Base-by-base conservation (phyloP, 2,888 invertebrate species). In the Noctua janthina region DNA sequence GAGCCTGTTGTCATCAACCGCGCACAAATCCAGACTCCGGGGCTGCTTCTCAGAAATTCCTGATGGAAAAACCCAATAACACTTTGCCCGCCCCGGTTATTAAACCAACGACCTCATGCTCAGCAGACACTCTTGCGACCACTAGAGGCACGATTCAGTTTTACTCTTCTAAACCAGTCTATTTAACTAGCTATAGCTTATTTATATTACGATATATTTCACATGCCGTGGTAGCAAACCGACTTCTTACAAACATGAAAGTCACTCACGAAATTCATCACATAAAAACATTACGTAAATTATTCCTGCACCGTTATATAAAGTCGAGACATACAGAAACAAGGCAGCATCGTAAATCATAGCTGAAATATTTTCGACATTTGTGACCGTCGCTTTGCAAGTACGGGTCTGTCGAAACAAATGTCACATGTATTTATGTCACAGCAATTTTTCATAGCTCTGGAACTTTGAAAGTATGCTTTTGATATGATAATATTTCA, bases 301-400 rank as follows among this genome's bases (percentile, higher is more conserved):
- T 69, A 73, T 74, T 67, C 76, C 15, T n/a, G 8, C 23, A 10
- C 56, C 23, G 13, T 29, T 35, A 54, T 35, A 54, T 49, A 66
- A 35, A 64, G 15, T 11, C n/a, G 29, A 59, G 66, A 73, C 35
- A 20, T 49, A 70, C 66, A 4, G n/a, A 68, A 68, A 56, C 86
- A 62, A 54, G 67, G 66, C 17, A 62, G 35, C 29, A 11, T 81
- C 81, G 51, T 88, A 84, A 84, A 83, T 86, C 83, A 86, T 79
- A 39, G 29, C 74, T 86, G 74, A 87, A 88, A 90, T 86, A 85
- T 86, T 90, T 90, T 85, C 79, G 80, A 85, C 87, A 87, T 86
- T 81, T 59, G 66, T 75, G 74, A 56, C 76, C 66, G 74, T 59
- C 78, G 64, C 69, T 13, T 82, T 88, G 70, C 67, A 82, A 64